Conservation (phyloP, 2,888 invertebrate species). For the Xestia sexstrigata region DNA sequence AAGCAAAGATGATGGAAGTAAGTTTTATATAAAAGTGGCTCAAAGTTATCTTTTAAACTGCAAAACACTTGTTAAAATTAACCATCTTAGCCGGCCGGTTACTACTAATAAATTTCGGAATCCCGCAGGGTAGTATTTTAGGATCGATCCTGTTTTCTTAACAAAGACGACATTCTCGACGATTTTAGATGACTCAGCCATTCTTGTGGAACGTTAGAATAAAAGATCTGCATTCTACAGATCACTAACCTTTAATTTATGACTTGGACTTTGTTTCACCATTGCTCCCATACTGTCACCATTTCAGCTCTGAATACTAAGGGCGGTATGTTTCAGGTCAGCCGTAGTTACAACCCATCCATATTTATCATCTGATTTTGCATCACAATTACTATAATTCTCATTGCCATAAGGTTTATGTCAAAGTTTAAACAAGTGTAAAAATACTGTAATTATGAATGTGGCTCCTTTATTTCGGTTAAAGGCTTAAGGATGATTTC, state of each 20-base stretch:
- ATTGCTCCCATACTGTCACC: neutral
- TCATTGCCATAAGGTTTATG: neutral
- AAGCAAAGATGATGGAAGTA: neutral
- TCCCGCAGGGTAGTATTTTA: conserved; percentile 21
- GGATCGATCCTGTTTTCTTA: conserved; percentile 7
- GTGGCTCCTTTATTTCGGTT: no score
- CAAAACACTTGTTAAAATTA: neutral
- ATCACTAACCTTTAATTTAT: neutral
- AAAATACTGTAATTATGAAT: neutral
- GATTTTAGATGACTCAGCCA: neutral
- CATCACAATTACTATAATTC: neutral
- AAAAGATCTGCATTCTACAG: neutral
- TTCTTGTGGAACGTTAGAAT: neutral
- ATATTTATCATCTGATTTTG: neutral
- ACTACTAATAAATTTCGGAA: conserved; percentile 1
- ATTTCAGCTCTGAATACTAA: neutral
- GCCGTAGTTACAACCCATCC: neutral
- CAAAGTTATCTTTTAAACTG: neutral
- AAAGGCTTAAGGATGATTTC: no score
- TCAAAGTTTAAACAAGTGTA: neutral
- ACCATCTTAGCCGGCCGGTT: neutral
- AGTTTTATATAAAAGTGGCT: no score
- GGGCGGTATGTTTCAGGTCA: neutral
- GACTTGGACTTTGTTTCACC: neutral
- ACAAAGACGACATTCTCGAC: neutral